A percentile compares a stretch with the other conserved stretches of the same genome.
phyloP scores from a whole-genome alignment of 2,113 vertebrate species.

The Pomatorhinus ruficollis region DNA sequence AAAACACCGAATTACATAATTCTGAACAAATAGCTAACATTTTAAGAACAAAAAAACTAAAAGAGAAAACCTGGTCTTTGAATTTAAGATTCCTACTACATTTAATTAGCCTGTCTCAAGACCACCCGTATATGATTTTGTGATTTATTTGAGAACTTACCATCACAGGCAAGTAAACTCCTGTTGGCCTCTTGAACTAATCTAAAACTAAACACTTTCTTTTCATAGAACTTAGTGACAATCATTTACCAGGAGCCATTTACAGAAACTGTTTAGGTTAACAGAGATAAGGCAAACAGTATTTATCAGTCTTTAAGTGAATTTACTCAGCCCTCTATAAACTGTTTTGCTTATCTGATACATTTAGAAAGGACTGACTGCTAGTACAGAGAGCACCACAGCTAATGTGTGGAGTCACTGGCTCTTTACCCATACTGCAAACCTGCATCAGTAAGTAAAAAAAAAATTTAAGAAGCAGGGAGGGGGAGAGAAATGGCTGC shows the following conservation, averaged over 20 bases:
- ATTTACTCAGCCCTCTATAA: conserved; percentile 32
- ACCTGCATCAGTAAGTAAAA: not conserved
- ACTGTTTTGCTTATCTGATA: conserved; percentile 21
- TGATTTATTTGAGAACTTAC: not conserved
- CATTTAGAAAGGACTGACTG: not conserved
- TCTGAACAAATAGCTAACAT: not conserved
- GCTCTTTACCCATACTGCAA: not conserved
- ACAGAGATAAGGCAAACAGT: conserved; percentile 11
- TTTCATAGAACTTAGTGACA: not conserved
- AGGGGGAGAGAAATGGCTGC: not conserved
- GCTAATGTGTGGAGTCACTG: not conserved
- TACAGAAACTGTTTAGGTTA: conserved; percentile 43
- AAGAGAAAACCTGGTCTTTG: not conserved
- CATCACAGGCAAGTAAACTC: not conserved
- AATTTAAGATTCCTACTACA: not conserved
- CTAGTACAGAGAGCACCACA: not conserved
- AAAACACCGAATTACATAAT: not conserved
- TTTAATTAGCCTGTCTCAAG: not conserved
- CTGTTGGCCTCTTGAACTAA: not conserved
- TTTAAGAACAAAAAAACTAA: not conserved
- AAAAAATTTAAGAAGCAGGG: too few species aligned
- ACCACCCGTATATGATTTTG: not conserved
- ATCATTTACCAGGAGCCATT: not conserved
- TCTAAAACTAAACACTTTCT: not conserved
- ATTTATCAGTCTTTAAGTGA: conserved; percentile 15